Conservation (phyloP, 1,140 invertebrate genomes). For the Atta cephalotes region DNA sequence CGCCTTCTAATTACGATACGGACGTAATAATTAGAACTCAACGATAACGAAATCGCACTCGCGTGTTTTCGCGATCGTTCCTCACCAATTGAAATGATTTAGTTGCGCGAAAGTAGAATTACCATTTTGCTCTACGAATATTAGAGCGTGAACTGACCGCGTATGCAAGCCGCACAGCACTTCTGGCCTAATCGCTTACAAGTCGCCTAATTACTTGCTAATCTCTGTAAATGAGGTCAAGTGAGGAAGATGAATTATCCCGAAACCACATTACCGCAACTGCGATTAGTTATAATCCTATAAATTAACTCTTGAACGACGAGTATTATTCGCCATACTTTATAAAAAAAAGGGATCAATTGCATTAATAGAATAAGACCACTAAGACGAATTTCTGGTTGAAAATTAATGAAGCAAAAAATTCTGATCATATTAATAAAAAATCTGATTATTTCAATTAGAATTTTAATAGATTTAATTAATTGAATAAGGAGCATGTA, state of each 20-base stretch:
- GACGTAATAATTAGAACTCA: background rate
- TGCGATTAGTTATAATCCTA: background rate
- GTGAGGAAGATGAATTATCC: background rate
- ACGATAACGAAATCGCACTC: background rate
- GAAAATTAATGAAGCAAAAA: too few relatives aligned
- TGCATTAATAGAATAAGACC: background rate
- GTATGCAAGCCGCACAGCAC: background rate
- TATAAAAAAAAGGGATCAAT: background rate
- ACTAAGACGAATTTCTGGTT: too few relatives aligned
- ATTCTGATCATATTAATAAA: too few relatives aligned
- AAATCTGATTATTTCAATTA: too few relatives aligned
- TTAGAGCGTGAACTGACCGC: background rate
- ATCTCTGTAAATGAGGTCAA: slow-evolving; percentile 11
- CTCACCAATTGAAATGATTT: background rate
- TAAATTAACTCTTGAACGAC: background rate
- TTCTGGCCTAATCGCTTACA: background rate
- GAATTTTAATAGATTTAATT: too few relatives aligned
- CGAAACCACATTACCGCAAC: background rate
- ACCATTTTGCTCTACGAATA: background rate
- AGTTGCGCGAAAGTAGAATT: background rate
- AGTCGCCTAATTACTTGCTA: background rate
- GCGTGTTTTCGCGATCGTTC: background rate
- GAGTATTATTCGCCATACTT: background rate
- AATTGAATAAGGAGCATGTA: too few relatives aligned
- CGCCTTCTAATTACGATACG: background rate